Conservation (phyloP, 1,140 invertebrate species). For the Pentalonia nigronervosa region DNA sequence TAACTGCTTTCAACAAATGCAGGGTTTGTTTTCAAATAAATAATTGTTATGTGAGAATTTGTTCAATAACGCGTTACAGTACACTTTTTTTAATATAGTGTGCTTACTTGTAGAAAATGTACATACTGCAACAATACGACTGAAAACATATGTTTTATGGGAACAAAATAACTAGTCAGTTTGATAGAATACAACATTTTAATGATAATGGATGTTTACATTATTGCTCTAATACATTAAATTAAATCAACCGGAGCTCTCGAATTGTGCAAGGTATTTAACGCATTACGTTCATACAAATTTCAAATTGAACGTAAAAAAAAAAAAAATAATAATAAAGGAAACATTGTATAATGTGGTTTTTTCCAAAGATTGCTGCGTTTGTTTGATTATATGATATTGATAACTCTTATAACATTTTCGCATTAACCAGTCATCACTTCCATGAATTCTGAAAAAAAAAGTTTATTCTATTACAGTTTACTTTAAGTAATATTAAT, state of each 20-base stretch:
- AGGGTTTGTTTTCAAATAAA: neutral
- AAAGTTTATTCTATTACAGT: neutral
- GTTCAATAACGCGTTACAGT: neutral
- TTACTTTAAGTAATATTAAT: neutral
- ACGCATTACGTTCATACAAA: neutral
- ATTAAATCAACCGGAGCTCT: neutral
- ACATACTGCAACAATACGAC: neutral
- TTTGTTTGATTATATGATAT: neutral
- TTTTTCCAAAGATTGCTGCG: neutral
- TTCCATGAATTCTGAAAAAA: constrained; percentile 52
- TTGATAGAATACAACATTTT: neutral
- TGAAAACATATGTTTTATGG: neutral
- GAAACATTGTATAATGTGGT: neutral
- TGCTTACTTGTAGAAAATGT: neutral
- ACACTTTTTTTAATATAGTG: neutral
- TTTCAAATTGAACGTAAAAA: neutral
- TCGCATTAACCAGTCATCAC: constrained; percentile 39
- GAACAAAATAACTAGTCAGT: neutral
- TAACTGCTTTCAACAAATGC: neutral
- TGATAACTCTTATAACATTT: neutral
- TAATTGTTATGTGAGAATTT: neutral
- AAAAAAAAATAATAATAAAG: neutral
- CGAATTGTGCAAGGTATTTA: neutral
- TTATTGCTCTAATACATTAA: constrained; percentile 13
- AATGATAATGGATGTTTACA: neutral